These are phyloP conservation scores for Hetaerina titia DNA, from an alignment of 2,888 invertebrate genomes.

Conservation along the genomic window DNA sequence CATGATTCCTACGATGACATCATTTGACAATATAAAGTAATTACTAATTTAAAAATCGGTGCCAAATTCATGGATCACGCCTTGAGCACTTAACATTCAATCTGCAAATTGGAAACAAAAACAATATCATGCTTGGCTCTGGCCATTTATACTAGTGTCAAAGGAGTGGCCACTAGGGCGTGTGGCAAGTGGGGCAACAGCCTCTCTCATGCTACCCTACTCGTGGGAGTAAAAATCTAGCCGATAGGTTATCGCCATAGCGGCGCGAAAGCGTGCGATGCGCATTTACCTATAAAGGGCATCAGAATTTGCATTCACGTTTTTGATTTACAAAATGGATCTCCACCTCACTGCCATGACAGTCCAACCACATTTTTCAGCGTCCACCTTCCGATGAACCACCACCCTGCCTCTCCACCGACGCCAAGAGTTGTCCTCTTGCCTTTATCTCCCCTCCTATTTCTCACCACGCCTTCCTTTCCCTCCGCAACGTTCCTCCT, in stretches of 20 bases:
- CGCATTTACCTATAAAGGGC: background rate
- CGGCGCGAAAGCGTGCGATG: background rate
- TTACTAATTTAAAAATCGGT: background rate
- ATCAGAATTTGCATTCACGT: conserved; percentile 19
- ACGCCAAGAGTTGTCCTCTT: background rate
- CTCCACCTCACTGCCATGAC: background rate
- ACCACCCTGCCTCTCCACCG: background rate
- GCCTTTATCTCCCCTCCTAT: background rate
- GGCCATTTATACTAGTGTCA: background rate
- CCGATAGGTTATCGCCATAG: background rate
- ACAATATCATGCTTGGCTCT: too few relatives aligned
- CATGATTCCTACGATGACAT: too few relatives aligned
- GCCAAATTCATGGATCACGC: background rate
- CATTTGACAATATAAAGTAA: too few relatives aligned
- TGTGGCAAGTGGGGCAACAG: too few relatives aligned
- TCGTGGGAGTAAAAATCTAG: background rate
- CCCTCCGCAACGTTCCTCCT: background rate
- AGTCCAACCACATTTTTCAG: conserved; percentile 31
- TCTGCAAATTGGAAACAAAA: background rate
- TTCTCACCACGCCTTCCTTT: background rate
- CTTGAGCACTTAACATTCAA: background rate
- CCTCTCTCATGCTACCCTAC: background rate
- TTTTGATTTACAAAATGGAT: background rate
- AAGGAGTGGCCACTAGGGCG: too few relatives aligned
- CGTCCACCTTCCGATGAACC: background rate